Percentiles rank a stretch among this genome's conserved stretches.
These are phyloP conservation scores for Probaryconus sp. DNA, from an alignment of 1,140 invertebrate genomes.

Conservation along the genomic window DNA sequence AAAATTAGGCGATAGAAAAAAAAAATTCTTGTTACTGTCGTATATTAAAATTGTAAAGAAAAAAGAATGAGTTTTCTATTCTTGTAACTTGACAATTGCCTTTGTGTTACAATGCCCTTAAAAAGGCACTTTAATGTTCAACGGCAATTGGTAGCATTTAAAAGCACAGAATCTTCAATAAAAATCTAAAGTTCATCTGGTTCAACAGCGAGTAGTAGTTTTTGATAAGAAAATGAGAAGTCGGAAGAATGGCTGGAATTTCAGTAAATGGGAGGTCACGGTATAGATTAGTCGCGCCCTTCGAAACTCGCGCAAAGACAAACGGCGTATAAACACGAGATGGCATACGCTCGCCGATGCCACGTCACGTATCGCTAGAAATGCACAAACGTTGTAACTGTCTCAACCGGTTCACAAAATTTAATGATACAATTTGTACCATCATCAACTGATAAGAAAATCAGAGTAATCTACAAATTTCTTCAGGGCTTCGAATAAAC, in stretches of 20 bases:
- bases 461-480: too few relatives aligned
- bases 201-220: conserved; percentile 14
- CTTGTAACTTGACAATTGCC: too few relatives aligned
- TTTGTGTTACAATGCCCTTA: neutral
- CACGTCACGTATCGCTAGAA: conserved; percentile 51
- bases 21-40: conserved; percentile 5
- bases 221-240: conserved; percentile 32
- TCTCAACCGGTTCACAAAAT: conserved; percentile 14
- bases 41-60: conserved; percentile 11
- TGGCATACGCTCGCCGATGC: conserved; percentile 31
- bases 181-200: conserved; percentile 39
- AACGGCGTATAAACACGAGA: conserved; percentile 55
- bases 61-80: conserved; percentile 5
- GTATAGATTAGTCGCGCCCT: conserved; percentile 64
- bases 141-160: conserved; percentile 10
- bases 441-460: too few relatives aligned
- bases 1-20: too few relatives aligned
- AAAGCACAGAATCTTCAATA: conserved; percentile 14
- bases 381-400: conserved; percentile 49
- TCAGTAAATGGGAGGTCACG: conserved; percentile 58
- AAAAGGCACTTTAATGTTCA: too few relatives aligned
- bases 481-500: too few relatives aligned
- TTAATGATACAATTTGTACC: conserved; percentile 4
- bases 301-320: conserved; percentile 57
- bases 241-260: conserved; percentile 45